Base-by-base conservation (phyloP, 2,797 vertebrate species). In the Arnoldichthys spilopterus region DNA sequence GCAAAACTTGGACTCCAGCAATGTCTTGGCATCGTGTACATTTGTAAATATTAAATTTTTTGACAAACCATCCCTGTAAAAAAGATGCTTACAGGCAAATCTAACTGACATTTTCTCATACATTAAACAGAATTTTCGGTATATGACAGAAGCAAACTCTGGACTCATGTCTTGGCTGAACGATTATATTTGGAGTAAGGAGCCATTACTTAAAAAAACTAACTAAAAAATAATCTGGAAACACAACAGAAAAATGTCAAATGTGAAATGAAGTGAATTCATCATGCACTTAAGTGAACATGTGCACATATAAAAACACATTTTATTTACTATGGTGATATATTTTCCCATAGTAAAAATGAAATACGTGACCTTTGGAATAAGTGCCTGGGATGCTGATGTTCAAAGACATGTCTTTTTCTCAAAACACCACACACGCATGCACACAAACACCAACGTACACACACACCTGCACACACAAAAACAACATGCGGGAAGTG, bases 401-500 rank as follows among this genome's bases (percentile, higher is more conserved):
- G 24, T 68, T 16, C 24, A 68, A 53, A 22, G n/a, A 43, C 8
- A 66, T 1, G 16, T 53, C 47, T 54, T 70, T 32, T 11, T 32
- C 49, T 71, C 6, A 16, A 71, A 68, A 71, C 3, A 51, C n/a
- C 28, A 61, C n/a, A 0, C 76, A 30, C 51, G 40, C 40, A 32
- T 54, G 40, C 32, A 61, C 75, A 49, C 37, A 68, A n/a, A n/a
- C n/a, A n/a, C n/a, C n/a, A n/a, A n/a, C n/a, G n/a, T 1, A 51
- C 28, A 61, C n/a, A 0, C 76, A 30, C 51, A 32, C 40, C 26
- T 54, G 40, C 32, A 61, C 75, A 49, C 37, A 68, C 62, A 45
- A 59, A 66, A 77, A 75, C 74, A 66, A 66, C 90, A 89, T 91
- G 89, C 80, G 89, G 84, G 88, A 87, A 85, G 67, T 72, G 78